Evolutionary conservation across 2,888 invertebrate species (phyloP), one percentile per base, ranked within the genome.

Genomic region (Lymantria dispar): DNA sequence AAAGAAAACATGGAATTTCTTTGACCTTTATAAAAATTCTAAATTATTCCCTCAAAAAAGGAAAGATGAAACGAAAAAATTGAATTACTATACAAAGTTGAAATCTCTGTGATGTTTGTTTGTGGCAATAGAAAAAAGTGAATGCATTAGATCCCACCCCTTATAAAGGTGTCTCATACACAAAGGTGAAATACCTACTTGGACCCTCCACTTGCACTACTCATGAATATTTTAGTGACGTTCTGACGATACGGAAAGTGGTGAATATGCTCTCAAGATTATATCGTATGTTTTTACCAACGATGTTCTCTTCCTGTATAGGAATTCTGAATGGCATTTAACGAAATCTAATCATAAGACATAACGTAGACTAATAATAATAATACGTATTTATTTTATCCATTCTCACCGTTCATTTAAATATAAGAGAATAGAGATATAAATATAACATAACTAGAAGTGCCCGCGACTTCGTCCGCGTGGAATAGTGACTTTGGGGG

Each of bases 191-290:
- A 71, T 74, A 72, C 72, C 64, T 74, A 72, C 72, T 64, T 68
- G 73, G 76, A 77, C 81, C 81, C 78, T 73, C 68, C 70, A 43
- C 72, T 69, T 81, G 80, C 82, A 84, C 71, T 71, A 70, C 72
- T 80, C 82, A 85, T 86, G 83, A 86, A 86, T 86, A 86, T 83
- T 84, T 85, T 77, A 86, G 76, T 70, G 68, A 71, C 70, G 69
- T 68, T 70, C 76, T 76, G 76, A 71, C 74, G 72, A 74, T 69
- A 72, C 66, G 72, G 66, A 73, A 80, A 79, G 72, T 76, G 74
- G 77, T 70, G 78, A 79, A 81, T 78, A 76, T 79, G 73, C 71
- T 74, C 65, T 68, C 52, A 52, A 55, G 55, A 68, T 65, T 69
- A 70, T 76, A 67, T 66, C 47, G 40, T 13, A 50, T 45, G 43